phyloP scores from a whole-genome alignment of 1,140 invertebrate species.

The Lucilia cuprina region DNA sequence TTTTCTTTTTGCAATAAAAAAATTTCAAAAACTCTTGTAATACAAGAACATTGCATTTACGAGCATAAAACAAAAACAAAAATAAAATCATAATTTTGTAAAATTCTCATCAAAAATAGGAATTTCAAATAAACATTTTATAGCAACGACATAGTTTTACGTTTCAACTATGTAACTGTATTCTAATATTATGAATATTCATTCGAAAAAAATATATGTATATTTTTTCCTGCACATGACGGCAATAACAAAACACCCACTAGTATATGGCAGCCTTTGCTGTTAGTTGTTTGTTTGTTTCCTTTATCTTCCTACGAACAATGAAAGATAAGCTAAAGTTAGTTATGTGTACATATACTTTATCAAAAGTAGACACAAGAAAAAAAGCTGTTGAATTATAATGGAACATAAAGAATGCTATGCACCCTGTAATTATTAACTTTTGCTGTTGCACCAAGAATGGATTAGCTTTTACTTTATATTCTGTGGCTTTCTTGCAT shows the following conservation, averaged over 20 bases:
- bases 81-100: too few relatives aligned
- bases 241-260: neutral
- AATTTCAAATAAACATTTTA: neutral
- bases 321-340: neutral
- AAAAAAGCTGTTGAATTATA: too few relatives aligned
- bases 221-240: neutral
- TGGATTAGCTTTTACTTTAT: too few relatives aligned
- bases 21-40: neutral
- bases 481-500: too few relatives aligned
- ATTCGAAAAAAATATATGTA: neutral
- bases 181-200: constrained; percentile 5
- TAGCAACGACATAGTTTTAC: neutral
- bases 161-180: constrained; percentile 6
- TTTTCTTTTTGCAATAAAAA: neutral
- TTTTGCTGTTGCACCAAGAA: too few relatives aligned
- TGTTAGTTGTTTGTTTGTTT: neutral
- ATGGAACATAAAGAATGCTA: too few relatives aligned
- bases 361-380: too few relatives aligned
- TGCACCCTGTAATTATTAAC: too few relatives aligned
- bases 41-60: too few relatives aligned
- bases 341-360: neutral
- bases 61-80: too few relatives aligned
- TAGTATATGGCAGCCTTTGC: neutral
- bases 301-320: neutral
- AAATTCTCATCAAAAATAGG: neutral